Evolutionary conservation across 2,888 invertebrate species (phyloP), one percentile per base, ranked within the genome.

Genomic region (Dasypogon diadema): DNA sequence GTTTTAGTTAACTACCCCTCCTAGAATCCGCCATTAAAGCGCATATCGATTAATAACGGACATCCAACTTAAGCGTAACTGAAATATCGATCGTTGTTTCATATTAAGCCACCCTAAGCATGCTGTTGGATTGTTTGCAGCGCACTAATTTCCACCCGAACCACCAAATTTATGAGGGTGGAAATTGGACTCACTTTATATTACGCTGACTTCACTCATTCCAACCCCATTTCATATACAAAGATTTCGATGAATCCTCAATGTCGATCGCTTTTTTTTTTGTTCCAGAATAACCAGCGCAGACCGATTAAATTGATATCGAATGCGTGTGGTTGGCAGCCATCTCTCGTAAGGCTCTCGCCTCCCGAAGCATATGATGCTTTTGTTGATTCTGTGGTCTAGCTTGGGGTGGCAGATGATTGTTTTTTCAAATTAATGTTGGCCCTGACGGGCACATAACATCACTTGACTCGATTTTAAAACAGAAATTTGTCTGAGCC

Each of bases 381-480:
- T 10, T 51, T 2, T 51, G 18, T 18, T 51, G 51, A 21, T 51
- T 16, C 6, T 51, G 18, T 18, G 51, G 18, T 51, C 51, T 42
- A 12, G 12, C 8, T 42, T 42, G 30, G 30, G 30, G 30, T 16
- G 5, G 6, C 16, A 48, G 12, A 3, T 18, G 16, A 51, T 18
- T 18, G 30, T 42, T 51, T 51, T 51, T 51, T 51, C n/a, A n/a
- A 51, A 51, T 51, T 16, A 21, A 51, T 16, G 4, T 21, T 5
- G 21, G 12, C 21, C 18, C 51, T 51, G 14, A 18, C 14, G 51
- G 16, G 4, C 14, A 5, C 51, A 51, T 51, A 16, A 21, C 18
- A 51, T 51, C 51, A 51, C 51, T 51, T 51, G 51, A 51, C 4
- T 51, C 18, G 18, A 51, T 51, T 18, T 51, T 51, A n/a, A 51